phyloP scores from a whole-genome alignment of 2,888 invertebrate genomes.

The Aromia moschata region DNA sequence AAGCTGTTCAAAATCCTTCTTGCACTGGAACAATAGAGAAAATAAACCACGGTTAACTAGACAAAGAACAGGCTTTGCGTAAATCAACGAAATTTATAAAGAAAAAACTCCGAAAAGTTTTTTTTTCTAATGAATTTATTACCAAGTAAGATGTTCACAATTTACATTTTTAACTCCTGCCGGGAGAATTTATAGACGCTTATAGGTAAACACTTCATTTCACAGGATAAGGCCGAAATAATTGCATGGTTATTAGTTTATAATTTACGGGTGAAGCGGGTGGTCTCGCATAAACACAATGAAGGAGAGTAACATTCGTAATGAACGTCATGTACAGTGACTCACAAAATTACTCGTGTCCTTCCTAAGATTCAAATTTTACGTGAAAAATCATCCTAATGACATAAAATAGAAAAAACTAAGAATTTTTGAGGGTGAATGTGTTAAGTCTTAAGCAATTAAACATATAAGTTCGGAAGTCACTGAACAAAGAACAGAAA shows the following conservation, averaged over 20 bases:
- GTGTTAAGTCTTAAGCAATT: too few species aligned
- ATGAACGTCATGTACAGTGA: too few species aligned
- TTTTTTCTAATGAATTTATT: background rate
- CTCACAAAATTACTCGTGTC: too few species aligned
- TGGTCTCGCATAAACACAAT: background rate
- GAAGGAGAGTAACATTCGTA: too few species aligned
- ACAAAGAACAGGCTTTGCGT: background rate
- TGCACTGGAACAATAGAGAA: constrained; percentile 46
- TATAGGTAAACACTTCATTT: background rate
- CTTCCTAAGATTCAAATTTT: too few species aligned
- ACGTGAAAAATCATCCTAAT: too few species aligned
- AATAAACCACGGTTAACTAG: background rate
- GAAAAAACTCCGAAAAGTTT: background rate
- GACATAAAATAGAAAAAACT: too few species aligned
- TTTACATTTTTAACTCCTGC: background rate
- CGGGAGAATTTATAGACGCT: background rate
- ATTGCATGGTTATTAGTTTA: background rate
- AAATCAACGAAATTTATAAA: background rate
- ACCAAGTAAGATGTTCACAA: background rate
- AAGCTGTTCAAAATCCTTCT: constrained; percentile 48
- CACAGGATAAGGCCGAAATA: background rate
- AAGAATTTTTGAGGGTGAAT: too few species aligned
- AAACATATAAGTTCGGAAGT: too few species aligned
- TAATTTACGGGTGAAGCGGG: background rate
- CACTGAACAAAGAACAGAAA: too few species aligned